Evolutionary conservation across 2,797 vertebrate genomes (phyloP), one percentile per base, ranked within the genome.

Genomic region (Eutrigla gurnardus): DNA sequence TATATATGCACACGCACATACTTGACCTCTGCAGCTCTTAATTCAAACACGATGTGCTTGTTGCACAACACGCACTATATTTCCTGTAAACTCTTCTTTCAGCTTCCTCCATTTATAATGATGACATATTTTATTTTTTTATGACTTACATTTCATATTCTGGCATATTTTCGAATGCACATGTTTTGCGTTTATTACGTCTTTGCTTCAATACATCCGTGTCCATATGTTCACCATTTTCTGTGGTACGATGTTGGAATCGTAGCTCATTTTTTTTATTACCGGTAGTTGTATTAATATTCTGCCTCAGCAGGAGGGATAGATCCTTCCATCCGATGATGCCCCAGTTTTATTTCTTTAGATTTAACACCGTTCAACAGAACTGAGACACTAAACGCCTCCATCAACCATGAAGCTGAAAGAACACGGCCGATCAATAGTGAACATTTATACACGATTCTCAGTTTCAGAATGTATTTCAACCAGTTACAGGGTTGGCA

Each of bases 21-120:
- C 62, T 1, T 64, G 65, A 79, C 74, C 76, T 53, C 50, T 49
- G 0, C 55, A 42, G 32, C 72, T 69, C 66, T 53, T 87, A 84
- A 89, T 79, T 75, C 74, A 74, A 88, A 72, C 78, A 67, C 1
- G 63, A 81, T 86, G 80, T 42, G 0, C 42, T 5, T 49, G 49
- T 45, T 59, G 45, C 69, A 52, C 61, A 73, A 54, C 55, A 52
- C 45, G 14, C 55, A 40, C 3, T 49, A 57, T 46, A 1, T 81
- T 84, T 74, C 55, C 62, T 69, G 32, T 74, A 60, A 60, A 43
- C 53, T 66, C 39, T 35, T 5, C 0, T 71, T 52, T 77, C 70
- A 17, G n/a, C n/a, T 25, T 65, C 61, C 45, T 62, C 33, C 33
- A 60, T 77, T 77, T 58, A 72, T 55, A 64, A 49, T 37, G 3